Evolutionary conservation across 1,140 invertebrate genomes (phyloP).

Genomic region (Neodiprion pinetum): DNA sequence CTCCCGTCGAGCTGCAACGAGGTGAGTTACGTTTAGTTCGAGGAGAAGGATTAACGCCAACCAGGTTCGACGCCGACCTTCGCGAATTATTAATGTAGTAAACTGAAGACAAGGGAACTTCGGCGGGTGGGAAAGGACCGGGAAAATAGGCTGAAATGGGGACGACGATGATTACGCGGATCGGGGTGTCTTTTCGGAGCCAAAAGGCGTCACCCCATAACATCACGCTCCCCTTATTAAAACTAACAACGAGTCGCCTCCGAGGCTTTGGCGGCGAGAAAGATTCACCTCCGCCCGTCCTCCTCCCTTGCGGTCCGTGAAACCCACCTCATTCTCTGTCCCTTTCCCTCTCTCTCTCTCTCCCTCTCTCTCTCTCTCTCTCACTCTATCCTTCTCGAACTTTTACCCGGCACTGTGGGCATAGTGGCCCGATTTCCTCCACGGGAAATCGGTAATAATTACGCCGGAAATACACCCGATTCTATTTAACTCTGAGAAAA

Average conservation of each 20-base stretch:
- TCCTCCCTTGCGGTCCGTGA: too few relatives aligned
- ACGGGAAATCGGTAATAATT: too few relatives aligned
- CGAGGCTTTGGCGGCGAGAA: too few relatives aligned
- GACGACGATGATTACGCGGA: background rate
- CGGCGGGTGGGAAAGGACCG: background rate
- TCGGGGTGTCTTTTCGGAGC: background rate
- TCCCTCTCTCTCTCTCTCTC: too few relatives aligned
- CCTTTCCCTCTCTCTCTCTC: too few relatives aligned
- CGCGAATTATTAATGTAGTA: constrained; percentile 7
- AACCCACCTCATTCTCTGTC: too few relatives aligned
- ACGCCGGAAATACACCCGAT: too few relatives aligned
- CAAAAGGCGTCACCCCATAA: background rate
- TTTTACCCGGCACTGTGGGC: too few relatives aligned
- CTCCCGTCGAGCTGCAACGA: background rate
- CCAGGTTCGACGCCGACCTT: background rate
- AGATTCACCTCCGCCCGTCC: too few relatives aligned
- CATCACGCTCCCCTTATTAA: background rate
- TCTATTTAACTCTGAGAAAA: too few relatives aligned
- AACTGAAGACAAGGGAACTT: background rate
- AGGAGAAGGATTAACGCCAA: background rate
- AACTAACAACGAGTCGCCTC: background rate
- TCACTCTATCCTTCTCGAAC: too few relatives aligned
- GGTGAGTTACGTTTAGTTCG: background rate
- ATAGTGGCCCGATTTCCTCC: too few relatives aligned
- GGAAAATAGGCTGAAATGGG: background rate